Evolutionary conservation across 2,797 vertebrate genomes (phyloP).

Genomic region (Mormyrus hasselquistii): DNA sequence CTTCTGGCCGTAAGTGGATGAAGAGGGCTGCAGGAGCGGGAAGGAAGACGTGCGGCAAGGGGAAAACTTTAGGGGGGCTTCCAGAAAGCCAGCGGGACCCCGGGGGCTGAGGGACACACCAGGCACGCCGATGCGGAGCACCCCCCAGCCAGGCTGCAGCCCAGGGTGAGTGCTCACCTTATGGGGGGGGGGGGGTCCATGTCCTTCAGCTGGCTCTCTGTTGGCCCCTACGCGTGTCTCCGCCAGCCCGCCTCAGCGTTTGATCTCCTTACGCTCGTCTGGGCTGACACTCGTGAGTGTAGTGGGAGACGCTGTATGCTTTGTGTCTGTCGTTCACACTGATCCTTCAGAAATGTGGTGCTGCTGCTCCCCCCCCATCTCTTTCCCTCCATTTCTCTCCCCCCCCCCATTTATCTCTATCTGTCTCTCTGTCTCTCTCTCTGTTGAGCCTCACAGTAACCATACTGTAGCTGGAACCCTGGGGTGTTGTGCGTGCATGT

Average conservation of each 20-base stretch:
- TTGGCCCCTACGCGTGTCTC: neutral
- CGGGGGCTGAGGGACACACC: neutral
- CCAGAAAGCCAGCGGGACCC: neutral
- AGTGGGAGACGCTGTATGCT: neutral
- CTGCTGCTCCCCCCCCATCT: neutral
- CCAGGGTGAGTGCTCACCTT: neutral
- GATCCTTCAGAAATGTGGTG: neutral
- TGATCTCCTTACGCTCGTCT: neutral
- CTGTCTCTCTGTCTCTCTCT: neutral
- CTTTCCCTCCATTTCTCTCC: neutral
- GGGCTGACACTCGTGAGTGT: neutral
- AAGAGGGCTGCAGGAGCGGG: neutral
- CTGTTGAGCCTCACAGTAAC: neutral
- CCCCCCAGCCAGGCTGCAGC: neutral
- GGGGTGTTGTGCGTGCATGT: neutral
- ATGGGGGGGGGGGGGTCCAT: neutral
- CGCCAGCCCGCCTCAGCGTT: neutral
- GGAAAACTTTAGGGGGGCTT: neutral
- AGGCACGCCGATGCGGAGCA: neutral
- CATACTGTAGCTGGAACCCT: neutral
- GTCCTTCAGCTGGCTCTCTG: too few species aligned
- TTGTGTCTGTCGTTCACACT: neutral
- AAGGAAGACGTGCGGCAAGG: neutral
- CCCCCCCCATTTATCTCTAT: neutral
- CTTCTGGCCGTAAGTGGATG: neutral